Base-by-base conservation (phyloP, 2,888 invertebrate species). In the Automeris io region DNA sequence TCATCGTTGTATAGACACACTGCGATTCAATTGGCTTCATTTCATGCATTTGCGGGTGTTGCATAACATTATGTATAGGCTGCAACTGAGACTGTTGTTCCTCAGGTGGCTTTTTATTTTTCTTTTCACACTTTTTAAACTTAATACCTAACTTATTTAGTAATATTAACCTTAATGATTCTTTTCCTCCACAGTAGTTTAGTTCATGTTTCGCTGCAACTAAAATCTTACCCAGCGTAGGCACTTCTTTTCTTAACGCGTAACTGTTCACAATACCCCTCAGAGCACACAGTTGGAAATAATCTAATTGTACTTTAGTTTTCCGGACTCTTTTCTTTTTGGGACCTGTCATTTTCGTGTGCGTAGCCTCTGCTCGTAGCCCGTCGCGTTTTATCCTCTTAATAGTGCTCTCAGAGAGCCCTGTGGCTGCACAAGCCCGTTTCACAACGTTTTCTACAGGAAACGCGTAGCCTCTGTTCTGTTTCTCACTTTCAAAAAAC, bases 401-500 rank as follows among this genome's bases (percentile, higher is more conserved):
- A 22, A 85, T 83, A 0, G 85, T 85, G 35, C 83, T 85, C 47
- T 83, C 83, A 0, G 83, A 83, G 0, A 83, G 45, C 0, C 85
- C 85, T 1, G 85, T 85, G 0, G 85, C 85, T 0, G 83, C 83
- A 24, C 83, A 83, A 0, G 85, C 80, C 2, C 85, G 53, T 49
- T 86, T 85, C 0, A 85, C 78, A 1, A 85, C 85, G 42, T 85
- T 83, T 47, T 86, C 83, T 0, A 85, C 85, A 0, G 85, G 83
- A 49, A 76, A 83, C 1, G 82, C 74, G 42, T 85, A 85, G 24
- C 83, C 83, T 49, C 82, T 70, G 12, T 81, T 85, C 46, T 78
- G 78, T 70, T 85, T 85, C 66, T 85, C 85, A 40, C 82, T 83
- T 46, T 85, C 85, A 47, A 85, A 85, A 49, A 85, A 85, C 49